Evolutionary conservation across 2,888 invertebrate genomes (phyloP).

Genomic region (Dorcus hopei): DNA sequence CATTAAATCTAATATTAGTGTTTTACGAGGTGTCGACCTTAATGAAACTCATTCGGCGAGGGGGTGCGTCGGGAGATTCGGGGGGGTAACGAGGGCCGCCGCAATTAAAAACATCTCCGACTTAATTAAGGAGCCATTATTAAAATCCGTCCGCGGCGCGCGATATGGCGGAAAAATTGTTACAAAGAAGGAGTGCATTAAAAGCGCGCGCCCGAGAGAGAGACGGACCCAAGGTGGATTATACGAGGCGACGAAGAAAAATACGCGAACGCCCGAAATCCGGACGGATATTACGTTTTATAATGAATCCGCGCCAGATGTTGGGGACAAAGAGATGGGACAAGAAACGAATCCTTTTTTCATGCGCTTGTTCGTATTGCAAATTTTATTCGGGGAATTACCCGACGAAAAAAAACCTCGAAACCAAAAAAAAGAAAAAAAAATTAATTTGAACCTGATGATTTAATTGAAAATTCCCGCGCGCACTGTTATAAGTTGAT

Average conservation of each 20-base stretch:
- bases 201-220: constrained; percentile 9
- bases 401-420: too few relatives aligned
- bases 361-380: too few relatives aligned
- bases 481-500: too few relatives aligned
- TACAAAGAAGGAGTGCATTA: constrained; percentile 20
- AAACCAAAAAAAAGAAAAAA: too few relatives aligned
- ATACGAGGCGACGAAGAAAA: constrained; percentile 37
- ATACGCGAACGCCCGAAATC: constrained; percentile 39
- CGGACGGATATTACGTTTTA: constrained; percentile 45
- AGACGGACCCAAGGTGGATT: constrained; percentile 30
- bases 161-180: constrained; percentile 40
- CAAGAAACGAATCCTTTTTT: constrained; percentile 5
- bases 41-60: constrained; percentile 44
- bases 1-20: constrained; percentile 40
- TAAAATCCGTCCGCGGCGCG: constrained; percentile 42
- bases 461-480: too few relatives aligned
- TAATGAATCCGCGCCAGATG: constrained; percentile 44
- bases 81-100: constrained; percentile 44
- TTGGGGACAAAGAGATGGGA: constrained; percentile 18
- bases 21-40: constrained; percentile 48
- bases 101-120: constrained; percentile 50
- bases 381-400: too few relatives aligned
- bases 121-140: constrained; percentile 51
- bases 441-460: too few relatives aligned
- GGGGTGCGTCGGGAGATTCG: constrained; percentile 25